phyloP scores from a whole-genome alignment of 2,797 vertebrate genomes.

The Danio albolineatus region DNA sequence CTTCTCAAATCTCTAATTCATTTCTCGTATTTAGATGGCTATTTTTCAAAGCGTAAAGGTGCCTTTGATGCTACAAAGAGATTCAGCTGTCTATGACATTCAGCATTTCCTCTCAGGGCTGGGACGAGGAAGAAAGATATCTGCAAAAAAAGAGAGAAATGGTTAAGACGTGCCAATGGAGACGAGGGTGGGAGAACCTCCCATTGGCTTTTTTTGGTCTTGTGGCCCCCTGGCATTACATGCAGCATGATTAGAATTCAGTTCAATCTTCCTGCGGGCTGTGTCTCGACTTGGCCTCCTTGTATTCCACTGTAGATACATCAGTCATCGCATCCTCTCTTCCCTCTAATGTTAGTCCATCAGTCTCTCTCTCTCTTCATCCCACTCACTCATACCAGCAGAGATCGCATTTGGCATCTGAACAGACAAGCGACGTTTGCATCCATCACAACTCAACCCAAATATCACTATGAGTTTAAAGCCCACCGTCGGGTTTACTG shows the following conservation, averaged over 20 bases:
- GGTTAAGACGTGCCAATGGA: slow-evolving; percentile 57
- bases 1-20: too few relatives aligned
- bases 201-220: slow-evolving; percentile 57
- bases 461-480: slow-evolving; percentile 37
- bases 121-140: slow-evolving; percentile 42
- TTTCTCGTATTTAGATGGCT: too few relatives aligned
- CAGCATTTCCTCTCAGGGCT: slow-evolving; percentile 56
- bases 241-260: slow-evolving; percentile 70
- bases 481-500: slow-evolving; percentile 16
- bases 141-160: slow-evolving; percentile 29
- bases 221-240: slow-evolving; percentile 66
- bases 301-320: slow-evolving; percentile 53
- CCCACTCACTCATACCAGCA: slow-evolving; percentile 50
- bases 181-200: slow-evolving; percentile 28
- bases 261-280: slow-evolving; percentile 65
- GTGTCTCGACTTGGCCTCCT: slow-evolving; percentile 66
- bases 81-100: slow-evolving; percentile 58
- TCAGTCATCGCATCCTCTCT: slow-evolving; percentile 29
- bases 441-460: slow-evolving; percentile 51
- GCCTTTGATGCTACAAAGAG: slow-evolving; percentile 46
- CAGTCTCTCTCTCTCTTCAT: slow-evolving; percentile 23
- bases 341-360: slow-evolving; percentile 28
- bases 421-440: slow-evolving; percentile 43
- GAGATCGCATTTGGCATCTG: slow-evolving; percentile 55
- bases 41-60: slow-evolving; percentile 15